Conservation (phyloP, 2,888 invertebrate species). For the Stenurella melanura region DNA sequence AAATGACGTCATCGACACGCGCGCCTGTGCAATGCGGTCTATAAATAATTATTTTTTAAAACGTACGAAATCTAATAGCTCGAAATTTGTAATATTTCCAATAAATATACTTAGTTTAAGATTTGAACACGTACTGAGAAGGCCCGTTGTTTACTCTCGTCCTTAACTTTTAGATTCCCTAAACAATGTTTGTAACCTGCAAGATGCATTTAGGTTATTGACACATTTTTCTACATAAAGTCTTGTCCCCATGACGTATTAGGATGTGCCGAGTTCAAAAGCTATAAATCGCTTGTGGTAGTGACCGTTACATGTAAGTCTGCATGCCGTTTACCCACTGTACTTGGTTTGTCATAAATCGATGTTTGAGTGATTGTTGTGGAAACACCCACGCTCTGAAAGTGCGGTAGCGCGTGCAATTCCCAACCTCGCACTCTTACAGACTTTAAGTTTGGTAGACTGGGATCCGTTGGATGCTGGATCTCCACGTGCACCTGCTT, state of each 20-base stretch:
- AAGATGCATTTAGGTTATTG: too few relatives aligned
- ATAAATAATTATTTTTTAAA: too few relatives aligned
- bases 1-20: too few relatives aligned
- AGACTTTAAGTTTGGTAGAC: background rate
- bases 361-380: background rate
- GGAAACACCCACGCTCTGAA: slow-evolving; percentile 27
- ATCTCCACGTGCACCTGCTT: slow-evolving; percentile 18
- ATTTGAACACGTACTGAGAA: too few relatives aligned
- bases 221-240: background rate
- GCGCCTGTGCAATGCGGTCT: too few relatives aligned
- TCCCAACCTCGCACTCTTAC: background rate
- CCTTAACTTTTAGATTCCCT: too few relatives aligned
- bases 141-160: too few relatives aligned
- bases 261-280: background rate
- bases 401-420: slow-evolving; percentile 14
- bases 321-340: background rate
- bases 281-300: slow-evolving; percentile 1
- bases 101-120: too few relatives aligned
- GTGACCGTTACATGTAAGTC: slow-evolving; percentile 1
- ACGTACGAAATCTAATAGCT: too few relatives aligned
- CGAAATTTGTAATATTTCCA: too few relatives aligned
- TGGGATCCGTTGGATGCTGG: slow-evolving; percentile 1
- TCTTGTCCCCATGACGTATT: background rate
- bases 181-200: too few relatives aligned
- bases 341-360: slow-evolving; percentile 4